A percentile compares a stretch with the other conserved stretches of the same genome.
These are phyloP conservation scores for Catharus fuscescens DNA, from an alignment of 2,113 vertebrate species.

Conservation along the genomic window DNA sequence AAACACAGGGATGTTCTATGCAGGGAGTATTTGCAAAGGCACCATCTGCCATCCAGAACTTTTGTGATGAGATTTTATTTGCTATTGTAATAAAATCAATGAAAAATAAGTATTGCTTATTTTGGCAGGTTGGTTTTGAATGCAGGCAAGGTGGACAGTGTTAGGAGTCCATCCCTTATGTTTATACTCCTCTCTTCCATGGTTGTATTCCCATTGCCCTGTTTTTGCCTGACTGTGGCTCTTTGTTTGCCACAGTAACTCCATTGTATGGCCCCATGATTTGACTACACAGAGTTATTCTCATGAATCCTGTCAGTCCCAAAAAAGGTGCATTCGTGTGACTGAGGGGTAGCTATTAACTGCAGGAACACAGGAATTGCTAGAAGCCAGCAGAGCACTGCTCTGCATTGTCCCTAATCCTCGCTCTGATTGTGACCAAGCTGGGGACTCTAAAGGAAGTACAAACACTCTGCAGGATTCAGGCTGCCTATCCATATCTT, in stretches of 20 bases:
- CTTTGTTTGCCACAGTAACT: not conserved
- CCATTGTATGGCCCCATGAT: not conserved
- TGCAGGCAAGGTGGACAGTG: fast-evolving
- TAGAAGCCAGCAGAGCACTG: not conserved
- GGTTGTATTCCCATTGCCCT: not conserved
- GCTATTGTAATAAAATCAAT: not conserved
- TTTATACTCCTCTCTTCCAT: not conserved
- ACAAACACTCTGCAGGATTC: not conserved
- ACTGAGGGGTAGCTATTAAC: not conserved
- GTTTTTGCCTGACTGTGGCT: not conserved
- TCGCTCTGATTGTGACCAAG: not conserved
- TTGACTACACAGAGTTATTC: not conserved
- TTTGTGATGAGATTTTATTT: not conserved
- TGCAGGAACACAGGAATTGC: not conserved
- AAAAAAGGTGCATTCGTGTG: not conserved
- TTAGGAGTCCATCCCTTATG: not conserved
- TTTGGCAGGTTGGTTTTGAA: not conserved
- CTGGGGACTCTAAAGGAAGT: not conserved
- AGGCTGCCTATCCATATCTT: not conserved
- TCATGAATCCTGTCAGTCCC: not conserved
- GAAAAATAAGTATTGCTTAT: not conserved
- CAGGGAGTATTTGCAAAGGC: not conserved
- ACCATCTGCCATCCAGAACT: not conserved
- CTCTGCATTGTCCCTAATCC: not conserved
- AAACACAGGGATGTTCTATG: not conserved